Conservation (phyloP, 2,888 invertebrate genomes). For the Callyntrura sp. region DNA sequence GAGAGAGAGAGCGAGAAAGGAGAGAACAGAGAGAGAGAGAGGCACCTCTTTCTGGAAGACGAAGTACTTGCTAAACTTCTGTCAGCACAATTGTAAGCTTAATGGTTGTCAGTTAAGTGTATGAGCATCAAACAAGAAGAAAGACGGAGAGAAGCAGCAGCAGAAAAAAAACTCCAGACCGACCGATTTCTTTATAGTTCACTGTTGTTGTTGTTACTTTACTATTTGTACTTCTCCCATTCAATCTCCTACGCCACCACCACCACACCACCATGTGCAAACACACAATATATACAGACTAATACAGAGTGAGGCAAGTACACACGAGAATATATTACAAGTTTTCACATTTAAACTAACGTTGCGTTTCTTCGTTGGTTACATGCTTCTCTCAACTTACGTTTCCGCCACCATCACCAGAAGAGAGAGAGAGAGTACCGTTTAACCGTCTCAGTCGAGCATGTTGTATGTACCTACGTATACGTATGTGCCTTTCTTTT, state of each 20-base stretch:
- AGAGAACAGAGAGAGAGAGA: neutral
- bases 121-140: conserved; percentile 60
- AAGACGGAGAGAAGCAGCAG: neutral
- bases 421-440: too few relatives aligned
- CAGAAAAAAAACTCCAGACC: conserved; percentile 33
- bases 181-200: conserved; percentile 44
- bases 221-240: conserved; percentile 48
- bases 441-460: neutral
- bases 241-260: conserved; percentile 50
- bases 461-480: neutral
- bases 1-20: neutral
- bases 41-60: conserved; percentile 56
- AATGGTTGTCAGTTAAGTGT: conserved; percentile 73
- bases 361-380: neutral
- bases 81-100: conserved; percentile 72
- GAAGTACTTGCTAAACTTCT: conserved; percentile 58
- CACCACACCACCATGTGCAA: neutral
- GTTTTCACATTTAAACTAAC: conserved; percentile 32
- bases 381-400: neutral
- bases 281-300: neutral
- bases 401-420: conserved; percentile 1
- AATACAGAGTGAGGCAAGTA: neutral
- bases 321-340: conserved; percentile 28
- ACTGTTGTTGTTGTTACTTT: conserved; percentile 13
- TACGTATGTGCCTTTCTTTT: conserved; percentile 4